These are phyloP conservation scores for Pheosia tremula DNA, from an alignment of 2,888 invertebrate genomes.

Conservation along the genomic window DNA sequence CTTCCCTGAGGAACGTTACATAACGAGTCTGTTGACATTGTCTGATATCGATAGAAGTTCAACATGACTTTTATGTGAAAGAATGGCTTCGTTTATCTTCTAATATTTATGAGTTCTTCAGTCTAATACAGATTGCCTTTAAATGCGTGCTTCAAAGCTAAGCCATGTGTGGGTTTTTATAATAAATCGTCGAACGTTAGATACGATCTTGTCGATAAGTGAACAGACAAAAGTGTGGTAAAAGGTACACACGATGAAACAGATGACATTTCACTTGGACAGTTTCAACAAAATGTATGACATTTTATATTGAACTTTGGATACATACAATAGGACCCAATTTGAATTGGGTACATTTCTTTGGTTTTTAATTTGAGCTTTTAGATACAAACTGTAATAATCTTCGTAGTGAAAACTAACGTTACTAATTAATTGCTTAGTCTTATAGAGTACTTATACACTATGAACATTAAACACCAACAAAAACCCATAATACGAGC, in stretches of 20 bases:
- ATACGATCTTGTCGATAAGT: constrained; percentile 26
- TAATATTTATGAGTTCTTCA: constrained; percentile 62
- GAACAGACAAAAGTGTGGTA: constrained; percentile 11
- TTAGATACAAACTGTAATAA: too few species aligned
- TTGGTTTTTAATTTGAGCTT: too few species aligned
- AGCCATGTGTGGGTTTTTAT: constrained; percentile 49
- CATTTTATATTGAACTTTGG: too few species aligned
- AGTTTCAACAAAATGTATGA: too few species aligned
- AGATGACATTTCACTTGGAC: neutral
- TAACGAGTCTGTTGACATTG: constrained; percentile 61
- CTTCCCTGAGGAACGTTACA: constrained; percentile 59
- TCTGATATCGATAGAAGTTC: constrained; percentile 59
- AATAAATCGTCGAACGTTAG: constrained; percentile 44
- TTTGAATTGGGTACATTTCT: neutral
- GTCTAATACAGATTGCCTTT: constrained; percentile 58
- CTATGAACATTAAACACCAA: too few species aligned
- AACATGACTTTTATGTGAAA: constrained; percentile 61
- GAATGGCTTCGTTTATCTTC: constrained; percentile 58
- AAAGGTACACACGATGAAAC: neutral
- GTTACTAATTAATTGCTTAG: too few species aligned
- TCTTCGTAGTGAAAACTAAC: too few species aligned
- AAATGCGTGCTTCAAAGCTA: constrained; percentile 52
- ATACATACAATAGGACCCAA: too few species aligned
- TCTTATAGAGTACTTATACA: too few species aligned
- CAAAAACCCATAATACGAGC: too few species aligned